phyloP scores from a whole-genome alignment of 1,140 invertebrate genomes.

The Cyclargus thomasi region DNA sequence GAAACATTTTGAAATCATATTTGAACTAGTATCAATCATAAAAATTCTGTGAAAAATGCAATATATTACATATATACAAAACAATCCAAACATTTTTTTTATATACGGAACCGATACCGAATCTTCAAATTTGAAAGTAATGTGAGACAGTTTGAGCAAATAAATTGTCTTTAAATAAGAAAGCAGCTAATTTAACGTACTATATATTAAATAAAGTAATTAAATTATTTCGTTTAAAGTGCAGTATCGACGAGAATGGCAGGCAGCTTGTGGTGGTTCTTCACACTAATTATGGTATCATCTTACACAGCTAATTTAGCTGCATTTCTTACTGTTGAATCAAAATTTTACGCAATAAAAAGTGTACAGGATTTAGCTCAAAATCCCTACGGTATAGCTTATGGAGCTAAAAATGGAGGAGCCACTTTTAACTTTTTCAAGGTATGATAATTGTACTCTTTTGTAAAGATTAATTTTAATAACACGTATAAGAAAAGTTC shows the following conservation, averaged over 20 bases:
- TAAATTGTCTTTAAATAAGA: too few species aligned
- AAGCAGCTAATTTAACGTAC: too few species aligned
- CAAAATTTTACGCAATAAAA: conserved; percentile 88
- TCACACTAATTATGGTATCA: conserved; percentile 95
- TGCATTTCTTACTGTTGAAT: conserved; percentile 96
- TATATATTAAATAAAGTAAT: too few species aligned
- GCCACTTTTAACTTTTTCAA: conserved; percentile 90
- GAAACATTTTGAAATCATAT: too few species aligned
- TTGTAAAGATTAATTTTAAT: too few species aligned
- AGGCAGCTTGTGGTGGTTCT: conserved; percentile 95
- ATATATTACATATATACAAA: too few species aligned
- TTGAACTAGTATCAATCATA: too few species aligned
- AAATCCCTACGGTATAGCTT: conserved; percentile 84
- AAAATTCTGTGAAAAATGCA: too few species aligned
- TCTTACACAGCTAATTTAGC: conserved; percentile 98
- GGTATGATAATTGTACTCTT: conserved; percentile 70
- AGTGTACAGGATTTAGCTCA: conserved; percentile 87
- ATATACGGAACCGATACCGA: too few species aligned
- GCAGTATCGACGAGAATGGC: conserved; percentile 86
- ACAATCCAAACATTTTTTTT: too few species aligned
- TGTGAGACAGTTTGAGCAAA: too few species aligned
- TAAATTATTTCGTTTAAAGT: conserved; percentile 61
- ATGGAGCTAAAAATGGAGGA: conserved; percentile 88
- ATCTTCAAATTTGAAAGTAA: too few species aligned
- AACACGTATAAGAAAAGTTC: not conserved